Conservation (phyloP, 1,140 invertebrate species). For the Stegodyphus dumicola region DNA sequence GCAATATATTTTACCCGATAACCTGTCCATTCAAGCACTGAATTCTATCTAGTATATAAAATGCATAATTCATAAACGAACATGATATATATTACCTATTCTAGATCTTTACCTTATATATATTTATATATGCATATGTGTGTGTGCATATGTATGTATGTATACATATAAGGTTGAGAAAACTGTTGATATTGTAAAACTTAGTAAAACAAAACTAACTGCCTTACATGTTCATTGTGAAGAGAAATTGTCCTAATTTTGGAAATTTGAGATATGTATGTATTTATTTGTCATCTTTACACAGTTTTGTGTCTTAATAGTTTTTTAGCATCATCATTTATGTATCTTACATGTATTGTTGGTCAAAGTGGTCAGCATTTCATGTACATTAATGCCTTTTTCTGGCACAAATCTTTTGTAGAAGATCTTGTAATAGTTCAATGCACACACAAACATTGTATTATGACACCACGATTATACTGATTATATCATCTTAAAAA, state of each 20-base stretch:
- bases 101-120: not conserved
- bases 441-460: conserved; percentile 57
- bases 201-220: conserved; percentile 22
- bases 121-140: too few species aligned
- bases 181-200: conserved; percentile 15
- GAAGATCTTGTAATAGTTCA: conserved; percentile 48
- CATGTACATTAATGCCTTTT: conserved; percentile 41
- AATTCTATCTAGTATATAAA: conserved; percentile 25
- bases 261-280: conserved; percentile 21
- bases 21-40: conserved; percentile 20
- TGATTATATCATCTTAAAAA: conserved; percentile 29
- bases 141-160: not conserved
- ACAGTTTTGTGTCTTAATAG: conserved; percentile 50
- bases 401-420: conserved; percentile 38
- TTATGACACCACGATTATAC: conserved; percentile 30
- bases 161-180: not conserved
- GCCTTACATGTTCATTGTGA: conserved; percentile 54
- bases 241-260: conserved; percentile 50
- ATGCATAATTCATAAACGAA: conserved; percentile 1
- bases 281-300: conserved; percentile 28
- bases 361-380: conserved; percentile 58
- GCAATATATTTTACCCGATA: conserved; percentile 35
- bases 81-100: conserved; percentile 31
- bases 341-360: conserved; percentile 49
- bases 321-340: conserved; percentile 54